Conservation (phyloP, 2,888 invertebrate genomes). For the Cristatella mucedo region DNA sequence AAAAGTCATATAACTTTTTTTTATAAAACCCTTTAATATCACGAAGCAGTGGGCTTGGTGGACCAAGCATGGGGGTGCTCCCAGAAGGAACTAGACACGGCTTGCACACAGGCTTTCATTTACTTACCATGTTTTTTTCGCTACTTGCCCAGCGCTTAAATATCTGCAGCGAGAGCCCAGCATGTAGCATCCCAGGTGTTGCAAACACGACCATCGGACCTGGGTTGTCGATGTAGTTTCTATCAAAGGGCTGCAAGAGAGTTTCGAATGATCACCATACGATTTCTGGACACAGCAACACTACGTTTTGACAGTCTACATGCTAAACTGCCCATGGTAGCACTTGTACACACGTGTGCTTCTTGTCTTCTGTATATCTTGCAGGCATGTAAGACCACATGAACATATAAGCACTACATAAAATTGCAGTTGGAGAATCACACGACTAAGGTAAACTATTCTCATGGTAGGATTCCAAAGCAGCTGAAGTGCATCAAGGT, state of each 20-base stretch:
- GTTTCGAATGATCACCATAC: neutral
- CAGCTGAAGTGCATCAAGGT: too few relatives aligned
- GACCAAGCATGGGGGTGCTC: neutral
- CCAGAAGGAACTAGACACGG: neutral
- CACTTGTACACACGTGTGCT: too few relatives aligned
- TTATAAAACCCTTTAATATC: too few relatives aligned
- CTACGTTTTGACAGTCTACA: neutral
- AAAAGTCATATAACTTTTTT: too few relatives aligned
- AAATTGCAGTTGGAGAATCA: too few relatives aligned
- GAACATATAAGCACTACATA: too few relatives aligned
- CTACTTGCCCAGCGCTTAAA: slow-evolving; percentile 98
- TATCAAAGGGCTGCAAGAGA: slow-evolving; percentile 51
- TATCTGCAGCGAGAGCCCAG: slow-evolving; percentile 84
- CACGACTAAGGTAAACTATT: too few relatives aligned
- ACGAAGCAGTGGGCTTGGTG: too few relatives aligned
- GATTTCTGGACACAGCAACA: slow-evolving; percentile 13
- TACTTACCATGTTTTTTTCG: slow-evolving; percentile 74
- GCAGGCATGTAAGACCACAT: too few relatives aligned
- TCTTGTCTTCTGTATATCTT: too few relatives aligned
- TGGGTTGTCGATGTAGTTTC: slow-evolving; percentile 73
- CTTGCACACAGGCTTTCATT: neutral
- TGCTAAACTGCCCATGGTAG: too few relatives aligned
- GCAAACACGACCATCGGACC: slow-evolving; percentile 98
- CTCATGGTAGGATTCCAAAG: too few relatives aligned
- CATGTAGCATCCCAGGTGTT: slow-evolving; percentile 98